phyloP scores from a whole-genome alignment of 2,113 vertebrate genomes.

The Murina feae region DNA sequence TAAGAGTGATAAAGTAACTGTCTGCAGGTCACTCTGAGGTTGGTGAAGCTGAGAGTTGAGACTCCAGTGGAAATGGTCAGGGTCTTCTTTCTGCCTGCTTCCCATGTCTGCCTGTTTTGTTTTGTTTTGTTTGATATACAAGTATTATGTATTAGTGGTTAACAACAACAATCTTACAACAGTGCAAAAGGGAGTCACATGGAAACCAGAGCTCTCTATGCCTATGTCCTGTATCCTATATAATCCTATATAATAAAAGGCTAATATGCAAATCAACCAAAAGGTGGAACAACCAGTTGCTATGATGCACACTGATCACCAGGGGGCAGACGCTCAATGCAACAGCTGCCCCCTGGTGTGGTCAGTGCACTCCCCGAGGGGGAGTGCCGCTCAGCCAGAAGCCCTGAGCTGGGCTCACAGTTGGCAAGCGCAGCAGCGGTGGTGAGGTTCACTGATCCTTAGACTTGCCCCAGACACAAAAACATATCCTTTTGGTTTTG shows the following conservation, averaged over 20 bases:
- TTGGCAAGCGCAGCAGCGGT: no score
- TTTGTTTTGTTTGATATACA: neutral
- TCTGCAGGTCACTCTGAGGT: neutral
- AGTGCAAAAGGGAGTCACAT: no score
- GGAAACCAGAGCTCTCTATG: neutral
- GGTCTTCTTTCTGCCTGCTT: neutral
- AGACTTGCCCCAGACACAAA: neutral
- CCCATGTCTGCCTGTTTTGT: neutral
- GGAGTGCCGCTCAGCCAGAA: no score
- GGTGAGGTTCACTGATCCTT: neutral
- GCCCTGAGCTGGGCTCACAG: no score
- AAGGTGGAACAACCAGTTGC: no score
- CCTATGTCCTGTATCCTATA: rapidly evolving
- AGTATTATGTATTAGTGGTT: neutral
- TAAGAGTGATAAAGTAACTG: neutral
- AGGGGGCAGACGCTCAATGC: no score
- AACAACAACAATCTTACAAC: neutral
- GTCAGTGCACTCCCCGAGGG: no score
- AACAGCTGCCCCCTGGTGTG: no score
- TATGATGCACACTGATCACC: no score
- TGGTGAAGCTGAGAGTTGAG: neutral
- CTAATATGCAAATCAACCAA: no score
- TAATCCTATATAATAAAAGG: no score
- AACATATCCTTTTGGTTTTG: neutral
- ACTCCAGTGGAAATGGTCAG: neutral